Evolutionary conservation across 2,888 invertebrate species (phyloP).

Genomic region (Neoscelio sp.): DNA sequence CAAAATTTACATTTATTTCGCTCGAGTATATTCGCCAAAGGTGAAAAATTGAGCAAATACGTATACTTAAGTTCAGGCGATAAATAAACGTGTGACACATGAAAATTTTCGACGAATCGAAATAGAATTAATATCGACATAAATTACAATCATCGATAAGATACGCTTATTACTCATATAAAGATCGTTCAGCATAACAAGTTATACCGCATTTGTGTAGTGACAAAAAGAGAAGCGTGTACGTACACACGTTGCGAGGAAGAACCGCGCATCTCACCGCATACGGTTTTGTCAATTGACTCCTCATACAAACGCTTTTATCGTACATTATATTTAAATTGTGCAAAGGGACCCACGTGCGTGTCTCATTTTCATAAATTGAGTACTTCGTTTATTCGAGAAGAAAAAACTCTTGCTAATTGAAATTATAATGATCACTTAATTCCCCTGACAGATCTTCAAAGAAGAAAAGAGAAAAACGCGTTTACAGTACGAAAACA

Average conservation of each 20-base stretch:
- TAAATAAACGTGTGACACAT: conserved; percentile 47
- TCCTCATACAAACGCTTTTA: conserved; percentile 12
- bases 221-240: conserved; percentile 28
- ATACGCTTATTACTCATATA: conserved; percentile 66
- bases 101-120: conserved; percentile 37
- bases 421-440: conserved; percentile 6
- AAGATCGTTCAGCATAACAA: conserved; percentile 62
- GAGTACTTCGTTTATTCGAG: no score
- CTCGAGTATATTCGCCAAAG: conserved; percentile 14
- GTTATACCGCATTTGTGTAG: conserved; percentile 46
- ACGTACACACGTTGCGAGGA: no score
- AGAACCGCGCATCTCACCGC: neutral
- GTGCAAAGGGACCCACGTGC: conserved; percentile 20
- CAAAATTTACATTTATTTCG: conserved; percentile 4
- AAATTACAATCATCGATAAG: conserved; percentile 67
- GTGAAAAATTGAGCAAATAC: conserved; percentile 44
- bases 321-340: conserved; percentile 9
- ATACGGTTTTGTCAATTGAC: conserved; percentile 9
- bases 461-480: no score
- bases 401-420: neutral
- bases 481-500: no score
- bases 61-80: conserved; percentile 49
- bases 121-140: conserved; percentile 65
- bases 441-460: no score
- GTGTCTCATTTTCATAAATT: conserved; percentile 10